Evolutionary conservation across 2,888 invertebrate species (phyloP), one percentile per base, ranked within the genome.

Genomic region (Tetragonula carbonaria): DNA sequence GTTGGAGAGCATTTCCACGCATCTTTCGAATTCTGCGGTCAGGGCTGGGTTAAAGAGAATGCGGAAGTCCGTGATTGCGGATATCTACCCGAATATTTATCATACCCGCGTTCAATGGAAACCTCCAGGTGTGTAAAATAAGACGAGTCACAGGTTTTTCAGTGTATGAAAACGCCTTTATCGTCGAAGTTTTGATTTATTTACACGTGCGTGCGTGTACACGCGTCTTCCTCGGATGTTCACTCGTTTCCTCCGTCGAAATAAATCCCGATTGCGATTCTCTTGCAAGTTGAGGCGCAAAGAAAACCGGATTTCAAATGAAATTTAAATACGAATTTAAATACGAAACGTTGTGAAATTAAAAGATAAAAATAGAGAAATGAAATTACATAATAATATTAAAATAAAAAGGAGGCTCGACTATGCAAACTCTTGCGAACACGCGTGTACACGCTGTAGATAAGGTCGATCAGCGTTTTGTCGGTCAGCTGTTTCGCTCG

Each of bases 401-500:
- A 45, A 45, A 8, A 45, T 45, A 1, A 0, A 8, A 8, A 45
- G 8, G 6, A 33, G 33, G 33, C 33, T 33, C 33, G 18, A 4
- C 16, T 8, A 4, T 18, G 28, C n/a, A n/a, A 13, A 18, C 21
- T 28, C 33, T 21, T 5, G 16, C 5, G 18, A 45, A 33, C 11
- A 38, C 18, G 3, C 18, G 51, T 38, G 14, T 13, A 62, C n/a
- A 50, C 4, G 13, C 13, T 23, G 28, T n/a, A 51, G 45, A 53
- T 45, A 23, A 75, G 68, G 73, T 33, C 76, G 53, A 57, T 73
- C 74, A 51, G 62, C 70, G 33, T 53, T 28, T 80, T 76, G 75
- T 79, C 85, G 87, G 85, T 87, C 87, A 87, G 85, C 87, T 88
- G 88, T 88, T 87, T 84, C 77, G 88, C 75, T 67, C 80, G 66